These are phyloP conservation scores for Takifugu rubripes DNA, from an alignment of 2,797 vertebrate species.

Conservation along the genomic window DNA sequence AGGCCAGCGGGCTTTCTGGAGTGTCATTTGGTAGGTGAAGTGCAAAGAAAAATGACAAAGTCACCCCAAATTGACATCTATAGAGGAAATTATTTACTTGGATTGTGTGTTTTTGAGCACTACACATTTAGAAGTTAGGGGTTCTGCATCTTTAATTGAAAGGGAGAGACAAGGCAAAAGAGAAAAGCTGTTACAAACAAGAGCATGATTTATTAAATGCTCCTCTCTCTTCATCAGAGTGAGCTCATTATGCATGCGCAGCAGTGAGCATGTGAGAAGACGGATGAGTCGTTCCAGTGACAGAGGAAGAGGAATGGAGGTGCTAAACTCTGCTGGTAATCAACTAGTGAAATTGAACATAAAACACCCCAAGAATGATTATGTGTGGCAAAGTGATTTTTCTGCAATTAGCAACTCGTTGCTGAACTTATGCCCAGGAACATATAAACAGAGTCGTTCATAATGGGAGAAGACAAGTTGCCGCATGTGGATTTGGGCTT, in stretches of 20 bases:
- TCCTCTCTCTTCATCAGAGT: slow-evolving; percentile 72
- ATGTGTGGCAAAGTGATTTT: slow-evolving; percentile 81
- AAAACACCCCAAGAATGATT: slow-evolving; percentile 76
- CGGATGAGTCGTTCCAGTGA: slow-evolving; percentile 69
- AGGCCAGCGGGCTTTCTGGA: slow-evolving; percentile 33
- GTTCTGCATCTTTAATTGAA: slow-evolving; percentile 68
- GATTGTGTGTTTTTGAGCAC: slow-evolving; percentile 50
- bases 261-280: slow-evolving; percentile 60
- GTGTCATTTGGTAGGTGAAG: slow-evolving; percentile 50
- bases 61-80: slow-evolving; percentile 49
- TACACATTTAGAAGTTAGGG: slow-evolving; percentile 50
- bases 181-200: slow-evolving; percentile 79
- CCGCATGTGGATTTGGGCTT: slow-evolving; percentile 34
- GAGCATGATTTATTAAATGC: slow-evolving; percentile 83
- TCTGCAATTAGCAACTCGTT: slow-evolving; percentile 78
- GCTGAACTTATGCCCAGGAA: slow-evolving; percentile 69
- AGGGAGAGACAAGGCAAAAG: slow-evolving; percentile 52
- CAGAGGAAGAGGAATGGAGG: slow-evolving; percentile 69
- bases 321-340: slow-evolving; percentile 75
- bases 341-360: slow-evolving; percentile 82
- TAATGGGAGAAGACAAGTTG: slow-evolving; percentile 60
- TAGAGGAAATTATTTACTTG: slow-evolving; percentile 58
- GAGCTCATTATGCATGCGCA: slow-evolving; percentile 75
- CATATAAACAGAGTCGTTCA: slow-evolving; percentile 57
- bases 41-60: slow-evolving; percentile 45